phyloP scores from a whole-genome alignment of 2,113 vertebrate species.

The Enhydra lutris region DNA sequence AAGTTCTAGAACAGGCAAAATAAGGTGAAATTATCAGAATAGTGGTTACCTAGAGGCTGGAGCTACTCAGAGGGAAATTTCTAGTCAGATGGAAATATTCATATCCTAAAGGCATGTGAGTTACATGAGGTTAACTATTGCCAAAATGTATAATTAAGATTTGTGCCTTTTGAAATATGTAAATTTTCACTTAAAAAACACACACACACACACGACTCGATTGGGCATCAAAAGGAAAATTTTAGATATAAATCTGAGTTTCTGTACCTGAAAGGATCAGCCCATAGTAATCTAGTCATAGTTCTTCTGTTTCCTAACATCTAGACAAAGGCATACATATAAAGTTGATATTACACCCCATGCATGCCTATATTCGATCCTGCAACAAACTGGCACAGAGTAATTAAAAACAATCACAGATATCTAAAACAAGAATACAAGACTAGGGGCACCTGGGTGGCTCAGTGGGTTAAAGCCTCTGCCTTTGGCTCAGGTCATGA shows the following conservation, averaged over 20 bases:
- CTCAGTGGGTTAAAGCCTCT: too few relatives aligned
- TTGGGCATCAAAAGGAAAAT: neutral
- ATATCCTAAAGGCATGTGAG: neutral
- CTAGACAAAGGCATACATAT: neutral
- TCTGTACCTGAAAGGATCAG: neutral
- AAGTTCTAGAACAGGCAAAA: neutral
- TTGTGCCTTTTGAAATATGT: neutral
- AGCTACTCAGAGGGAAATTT: neutral
- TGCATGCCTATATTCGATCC: neutral
- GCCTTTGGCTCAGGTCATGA: too few relatives aligned
- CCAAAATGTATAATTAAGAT: neutral
- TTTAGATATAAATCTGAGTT: neutral
- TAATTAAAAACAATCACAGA: conserved; percentile 17
- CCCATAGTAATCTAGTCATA: neutral
- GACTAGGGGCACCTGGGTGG: neutral
- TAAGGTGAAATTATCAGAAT: neutral
- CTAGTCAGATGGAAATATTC: neutral
- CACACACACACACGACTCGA: neutral
- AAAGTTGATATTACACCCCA: neutral
- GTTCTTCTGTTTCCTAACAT: neutral
- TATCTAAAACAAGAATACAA: neutral
- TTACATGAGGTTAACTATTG: neutral
- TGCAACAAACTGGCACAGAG: neutral
- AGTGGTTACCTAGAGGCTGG: neutral
- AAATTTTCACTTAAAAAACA: neutral